phyloP scores from a whole-genome alignment of 2,797 vertebrate species.

The Distichodus sexfasciatus region DNA sequence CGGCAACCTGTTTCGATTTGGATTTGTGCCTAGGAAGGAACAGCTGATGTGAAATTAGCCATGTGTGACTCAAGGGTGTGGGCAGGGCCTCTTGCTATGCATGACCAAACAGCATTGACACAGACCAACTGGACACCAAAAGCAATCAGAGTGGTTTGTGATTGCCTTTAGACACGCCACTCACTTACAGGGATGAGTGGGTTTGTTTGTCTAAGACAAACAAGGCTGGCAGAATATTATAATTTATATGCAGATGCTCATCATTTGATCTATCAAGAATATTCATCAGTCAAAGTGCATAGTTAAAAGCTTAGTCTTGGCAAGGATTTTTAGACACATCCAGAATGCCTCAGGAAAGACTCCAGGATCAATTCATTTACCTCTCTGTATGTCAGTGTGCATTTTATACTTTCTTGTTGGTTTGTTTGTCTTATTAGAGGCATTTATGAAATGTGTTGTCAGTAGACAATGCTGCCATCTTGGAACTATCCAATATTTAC shows the following conservation, averaged over 20 bases:
- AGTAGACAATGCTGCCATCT: not conserved
- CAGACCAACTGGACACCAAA: not conserved
- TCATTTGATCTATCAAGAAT: constrained; percentile 4
- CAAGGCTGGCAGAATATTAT: constrained; percentile 2
- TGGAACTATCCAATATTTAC: not conserved
- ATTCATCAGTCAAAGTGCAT: constrained; percentile 9
- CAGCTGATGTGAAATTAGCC: constrained; percentile 13
- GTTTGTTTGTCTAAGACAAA: constrained; percentile 22
- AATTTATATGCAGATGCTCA: constrained; percentile 12
- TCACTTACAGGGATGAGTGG: constrained; percentile 20
- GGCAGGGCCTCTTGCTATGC: not conserved
- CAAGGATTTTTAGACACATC: constrained; percentile 5
- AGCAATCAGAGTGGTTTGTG: constrained; percentile 25
- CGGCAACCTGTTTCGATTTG: not conserved
- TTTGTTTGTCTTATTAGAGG: not conserved
- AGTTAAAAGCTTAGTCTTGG: constrained; percentile 21
- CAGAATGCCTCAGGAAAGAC: constrained; percentile 7
- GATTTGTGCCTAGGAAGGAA: not conserved
- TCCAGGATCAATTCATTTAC: constrained; percentile 24
- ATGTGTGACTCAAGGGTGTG: not conserved
- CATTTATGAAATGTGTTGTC: not conserved
- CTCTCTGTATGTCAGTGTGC: constrained; percentile 8
- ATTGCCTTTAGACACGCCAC: constrained; percentile 17
- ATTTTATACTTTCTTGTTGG: constrained; percentile 1
- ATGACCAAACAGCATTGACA: constrained; percentile 13